A percentile compares a stretch with the other conserved stretches of the same genome.
phyloP scores from a whole-genome alignment of 2,113 vertebrate species.

The Noctilio leporinus region DNA sequence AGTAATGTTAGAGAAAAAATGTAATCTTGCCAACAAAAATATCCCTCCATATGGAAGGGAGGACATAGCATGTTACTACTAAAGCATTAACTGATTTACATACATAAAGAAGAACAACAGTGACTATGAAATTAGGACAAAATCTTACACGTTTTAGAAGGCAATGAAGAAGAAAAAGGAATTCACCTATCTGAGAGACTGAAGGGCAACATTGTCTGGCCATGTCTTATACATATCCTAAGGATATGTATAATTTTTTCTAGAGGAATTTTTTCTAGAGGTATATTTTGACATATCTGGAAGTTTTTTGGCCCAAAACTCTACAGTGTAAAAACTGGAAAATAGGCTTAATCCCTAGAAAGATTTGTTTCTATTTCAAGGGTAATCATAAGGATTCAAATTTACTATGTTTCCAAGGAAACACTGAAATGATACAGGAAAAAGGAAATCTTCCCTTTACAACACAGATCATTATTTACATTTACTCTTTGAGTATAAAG shows the following conservation, averaged over 20 bases:
- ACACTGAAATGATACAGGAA: background rate
- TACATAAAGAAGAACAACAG: background rate
- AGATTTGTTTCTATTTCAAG: background rate
- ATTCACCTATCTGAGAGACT: background rate
- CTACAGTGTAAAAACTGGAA: background rate
- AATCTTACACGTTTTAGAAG: background rate
- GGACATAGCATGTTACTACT: background rate
- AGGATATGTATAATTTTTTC: too few relatives aligned
- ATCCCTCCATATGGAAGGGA: background rate
- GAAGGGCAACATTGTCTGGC: background rate
- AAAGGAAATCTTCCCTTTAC: background rate
- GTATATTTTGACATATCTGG: background rate
- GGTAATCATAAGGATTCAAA: background rate
- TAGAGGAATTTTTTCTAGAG: too few relatives aligned
- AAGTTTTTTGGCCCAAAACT: background rate
- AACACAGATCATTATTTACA: background rate
- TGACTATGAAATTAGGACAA: background rate
- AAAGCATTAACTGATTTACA: background rate
- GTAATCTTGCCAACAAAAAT: background rate
- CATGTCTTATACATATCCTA: background rate
- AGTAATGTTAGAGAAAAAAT: background rate
- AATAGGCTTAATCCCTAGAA: background rate
- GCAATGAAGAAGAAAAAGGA: background rate
- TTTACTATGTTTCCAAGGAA: conserved; percentile 1
- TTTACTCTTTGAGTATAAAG: background rate